phyloP scores from a whole-genome alignment of 2,113 vertebrate species.

The Myrmecobius fasciatus region DNA sequence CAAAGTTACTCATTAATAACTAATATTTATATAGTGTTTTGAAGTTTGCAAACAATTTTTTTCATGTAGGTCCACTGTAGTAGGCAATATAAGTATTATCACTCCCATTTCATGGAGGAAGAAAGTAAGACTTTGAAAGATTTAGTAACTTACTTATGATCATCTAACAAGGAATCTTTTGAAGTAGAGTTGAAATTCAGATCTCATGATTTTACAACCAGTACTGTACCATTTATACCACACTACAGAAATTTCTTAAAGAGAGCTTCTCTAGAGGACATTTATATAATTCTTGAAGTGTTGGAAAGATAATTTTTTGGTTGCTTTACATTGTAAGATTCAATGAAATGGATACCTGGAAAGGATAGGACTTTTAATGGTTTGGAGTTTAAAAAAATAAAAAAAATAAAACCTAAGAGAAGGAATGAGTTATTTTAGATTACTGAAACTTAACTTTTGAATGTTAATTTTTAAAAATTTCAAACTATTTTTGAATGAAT shows the following conservation, averaged over 20 bases:
- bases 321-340: not conserved
- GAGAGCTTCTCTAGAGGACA: too few species aligned
- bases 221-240: not conserved
- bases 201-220: not conserved
- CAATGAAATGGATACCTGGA: not conserved
- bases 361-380: not conserved
- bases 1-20: not conserved
- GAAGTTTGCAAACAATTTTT: not conserved
- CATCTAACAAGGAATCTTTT: not conserved
- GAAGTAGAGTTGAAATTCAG: not conserved
- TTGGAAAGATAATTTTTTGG: not conserved
- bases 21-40: slow-evolving; percentile 13
- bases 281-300: too few species aligned
- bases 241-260: too few species aligned
- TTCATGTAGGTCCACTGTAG: not conserved
- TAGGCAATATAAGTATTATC: not conserved
- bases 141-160: slow-evolving; percentile 3
- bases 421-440: not conserved
- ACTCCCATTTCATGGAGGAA: not conserved
- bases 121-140: not conserved
- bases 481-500: not conserved
- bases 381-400: not conserved
- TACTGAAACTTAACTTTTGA: not conserved
- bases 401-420: not conserved
- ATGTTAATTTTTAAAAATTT: not conserved